Evolutionary conservation across 2,797 vertebrate genomes (phyloP), one percentile per base, ranked within the genome.

Genomic region (Halcyon chelicuti): DNA sequence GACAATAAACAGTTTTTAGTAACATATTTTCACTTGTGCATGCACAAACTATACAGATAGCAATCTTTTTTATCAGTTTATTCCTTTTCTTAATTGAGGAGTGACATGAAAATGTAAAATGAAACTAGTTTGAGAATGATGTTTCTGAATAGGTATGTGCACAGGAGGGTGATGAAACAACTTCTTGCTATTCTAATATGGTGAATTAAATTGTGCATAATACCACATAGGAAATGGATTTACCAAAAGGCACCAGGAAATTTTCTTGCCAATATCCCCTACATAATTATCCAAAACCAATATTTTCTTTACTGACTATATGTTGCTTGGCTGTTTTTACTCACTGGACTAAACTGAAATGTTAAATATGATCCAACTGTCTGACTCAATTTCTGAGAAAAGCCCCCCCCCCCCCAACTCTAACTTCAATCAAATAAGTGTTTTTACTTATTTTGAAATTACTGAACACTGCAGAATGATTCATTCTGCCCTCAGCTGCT

Each of bases 261-360:
- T 58, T 1, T 74, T 42, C 92, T 67, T 93, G 57, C 71, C 52
- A 91, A 85, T 40, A 82, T 85, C 52, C 37, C 70, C 88, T 82
- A 22, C 1, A 1, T 25, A 89, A 86, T 86, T 82, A 93, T 46
- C 40, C 65, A 61, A 93, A 87, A 0, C 10, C 16, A 89, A 3
- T 82, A 89, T 81, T 94, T 96, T 92, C 35, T 87, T 92, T 91
- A 91, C 46, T 75, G 44, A 58, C 49, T 95, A 15, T 68, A 89
- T 31, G 46, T 76, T 91, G 54, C 75, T 87, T 95, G 86, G 47
- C 81, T 89, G 61, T 91, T 89, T 84, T 92, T 67, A 90, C 81
- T 68, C 66, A 76, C 60, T 40, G 67, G 65, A 89, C 62, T 86
- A 35, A 89, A 87, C 60, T 79, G 19, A 93, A 87, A 75, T 21